Evolutionary conservation across 1,140 invertebrate genomes (phyloP), one percentile per base, ranked within the genome.

Genomic region (Limonius californicus): DNA sequence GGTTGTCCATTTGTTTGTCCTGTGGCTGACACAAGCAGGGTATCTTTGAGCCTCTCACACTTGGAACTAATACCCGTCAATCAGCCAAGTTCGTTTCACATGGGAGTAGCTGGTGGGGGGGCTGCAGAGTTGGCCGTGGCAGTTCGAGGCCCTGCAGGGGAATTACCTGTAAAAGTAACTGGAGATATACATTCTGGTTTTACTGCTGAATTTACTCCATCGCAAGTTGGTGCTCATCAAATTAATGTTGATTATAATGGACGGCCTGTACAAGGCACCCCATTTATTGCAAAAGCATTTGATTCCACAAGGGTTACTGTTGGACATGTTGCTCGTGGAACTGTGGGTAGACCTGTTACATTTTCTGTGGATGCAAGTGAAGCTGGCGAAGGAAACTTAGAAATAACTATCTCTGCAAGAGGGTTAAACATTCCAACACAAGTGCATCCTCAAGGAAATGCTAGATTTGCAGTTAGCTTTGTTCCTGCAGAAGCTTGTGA

Each of bases 381-480:
- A 77, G 95, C 96, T 57, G 97, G 97, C 12, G 97, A 99, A 81
- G 97, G 97, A 45, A 98, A 97, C 78, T 80, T 99, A 50, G 97
- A 99, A 81, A 98, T 99, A 35, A 95, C 94, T 16, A 97, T 99
- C 65, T 92, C 91, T 63, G 93, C 92, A 32, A 86, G 93, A 73
- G 95, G 94, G 4, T 85, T 93, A 45, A 97, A 96, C 74, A 94
- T 98, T 67, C 94, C 95, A 14, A 98, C 96, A 19, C 94, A 97
- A 85, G 95, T 98, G n/a, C 92, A 95, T 77, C 92, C 95, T 9
- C 89, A 98, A 69, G 94, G 93, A 68, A 86, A 85, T 71, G 85
- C 85, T 57, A 86, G 92, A 67, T 99, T 98, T 79, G 93, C 94
- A 54, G 95, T 99, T 55, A 92, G 91, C 65, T 99, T 99, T 77